phyloP scores from a whole-genome alignment of 1,140 invertebrate species.

The Zaprionus camerounensis region DNA sequence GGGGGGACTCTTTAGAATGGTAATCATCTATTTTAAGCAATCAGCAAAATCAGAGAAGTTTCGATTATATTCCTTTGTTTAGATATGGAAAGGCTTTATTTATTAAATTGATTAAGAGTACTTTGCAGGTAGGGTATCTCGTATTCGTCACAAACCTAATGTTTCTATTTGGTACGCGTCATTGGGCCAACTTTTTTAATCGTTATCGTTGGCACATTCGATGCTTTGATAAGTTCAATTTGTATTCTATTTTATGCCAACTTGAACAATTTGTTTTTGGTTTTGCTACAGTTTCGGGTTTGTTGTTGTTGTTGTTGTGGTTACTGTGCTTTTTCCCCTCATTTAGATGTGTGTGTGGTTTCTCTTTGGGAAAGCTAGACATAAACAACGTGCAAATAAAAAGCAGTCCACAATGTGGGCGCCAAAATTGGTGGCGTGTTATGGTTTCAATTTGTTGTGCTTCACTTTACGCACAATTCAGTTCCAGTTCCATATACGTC shows the following conservation, averaged over 20 bases:
- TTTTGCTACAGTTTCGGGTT: conserved; percentile 27
- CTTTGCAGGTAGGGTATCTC: neutral
- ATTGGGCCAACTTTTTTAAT: conserved; percentile 51
- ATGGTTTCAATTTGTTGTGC: conserved; percentile 26
- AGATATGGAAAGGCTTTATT: neutral
- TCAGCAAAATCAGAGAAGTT: neutral
- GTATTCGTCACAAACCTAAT: neutral
- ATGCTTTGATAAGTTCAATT: conserved; percentile 80
- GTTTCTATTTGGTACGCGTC: conserved; percentile 39
- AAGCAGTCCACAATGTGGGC: conserved; percentile 8
- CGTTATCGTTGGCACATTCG: conserved; percentile 66
- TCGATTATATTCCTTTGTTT: neutral
- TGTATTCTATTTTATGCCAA: conserved; percentile 79
- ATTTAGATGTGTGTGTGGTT: neutral
- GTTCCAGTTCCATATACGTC: conserved; percentile 9
- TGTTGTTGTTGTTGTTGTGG: neutral
- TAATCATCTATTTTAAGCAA: neutral
- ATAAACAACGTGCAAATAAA: conserved; percentile 31
- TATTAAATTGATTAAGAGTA: neutral
- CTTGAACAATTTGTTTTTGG: conserved; percentile 66
- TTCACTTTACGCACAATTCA: conserved; percentile 1
- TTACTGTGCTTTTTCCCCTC: neutral
- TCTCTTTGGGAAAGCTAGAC: conserved; percentile 17
- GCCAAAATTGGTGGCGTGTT: conserved; percentile 24
- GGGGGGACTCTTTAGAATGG: neutral